Base-by-base conservation (phyloP, 2,888 invertebrate species). In the Branchellion lobata region DNA sequence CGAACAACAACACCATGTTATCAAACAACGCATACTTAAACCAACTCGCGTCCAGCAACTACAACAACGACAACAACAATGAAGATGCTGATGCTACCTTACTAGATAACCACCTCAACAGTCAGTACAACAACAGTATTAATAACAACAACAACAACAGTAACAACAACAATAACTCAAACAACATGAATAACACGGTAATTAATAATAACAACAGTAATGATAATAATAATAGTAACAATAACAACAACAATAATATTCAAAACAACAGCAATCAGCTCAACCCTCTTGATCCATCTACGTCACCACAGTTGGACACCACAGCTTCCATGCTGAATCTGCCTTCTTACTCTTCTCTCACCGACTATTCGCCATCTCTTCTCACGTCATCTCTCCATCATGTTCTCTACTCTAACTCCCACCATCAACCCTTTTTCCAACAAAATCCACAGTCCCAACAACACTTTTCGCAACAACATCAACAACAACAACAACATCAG, bases 271-370 rank as follows among this genome's bases (percentile, higher is more conserved):
- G 5, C 27, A 69, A 33, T n/a, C 27, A 69, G 3, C 31, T 69
- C 29, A 69, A n/a, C 69, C 3, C 14, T 27, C 14, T 34, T 34
- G 34, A 33, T 3, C 14, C 34, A 5, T 5, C 14, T 69, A 27
- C 69, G 29, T 8, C 69, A 5, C 31, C 61, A 5, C 61, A 57
- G 24, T n/a, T 57, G 34, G 69, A 69, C 33, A 27, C 31, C 27
- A 69, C 69, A 3, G 3, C 69, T 11, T 34, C 34, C 8, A 33
- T 69, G 18, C 8, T 18, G 27, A 69, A 69, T 27, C 47, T 75
- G 53, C 75, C 75, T 75, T 75, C 75, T n/a, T 75, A 75, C n/a
- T 51, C 75, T n/a, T 51, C 51, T 18, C 47, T 75, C 36, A 51
- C 75, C n/a, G 75, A 75, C 14, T 75, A 75, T 31, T 75, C 75